Percentiles rank a stretch among this genome's conserved stretches.
Conservation (phyloP, 1,140 invertebrate genomes). For the Lordiphosa collinella region DNA sequence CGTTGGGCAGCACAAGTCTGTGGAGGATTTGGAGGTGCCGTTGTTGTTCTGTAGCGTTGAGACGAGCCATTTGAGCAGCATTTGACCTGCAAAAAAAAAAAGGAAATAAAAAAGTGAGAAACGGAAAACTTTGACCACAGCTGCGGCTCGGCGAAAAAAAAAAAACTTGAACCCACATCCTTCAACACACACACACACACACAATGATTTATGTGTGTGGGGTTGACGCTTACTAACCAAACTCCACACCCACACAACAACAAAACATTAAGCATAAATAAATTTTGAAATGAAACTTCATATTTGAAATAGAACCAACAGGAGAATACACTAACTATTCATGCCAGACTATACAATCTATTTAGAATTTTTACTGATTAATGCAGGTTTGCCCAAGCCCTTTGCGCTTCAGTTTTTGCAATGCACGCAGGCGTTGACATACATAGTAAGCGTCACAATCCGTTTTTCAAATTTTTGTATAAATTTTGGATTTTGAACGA, state of each 20-base stretch:
- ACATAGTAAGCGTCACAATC: too few relatives aligned
- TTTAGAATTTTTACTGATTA: too few relatives aligned
- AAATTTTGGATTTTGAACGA: too few relatives aligned
- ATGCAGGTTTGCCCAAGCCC: too few relatives aligned
- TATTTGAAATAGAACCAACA: too few relatives aligned
- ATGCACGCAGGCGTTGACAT: too few relatives aligned
- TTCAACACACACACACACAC: slow-evolving; percentile 3
- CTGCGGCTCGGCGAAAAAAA: slow-evolving; percentile 14
- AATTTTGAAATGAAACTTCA: slow-evolving; percentile 35
- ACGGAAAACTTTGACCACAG: slow-evolving; percentile 35
- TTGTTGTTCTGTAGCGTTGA: slow-evolving; percentile 86
- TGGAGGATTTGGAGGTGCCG: neutral
- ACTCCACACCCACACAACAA: neutral
- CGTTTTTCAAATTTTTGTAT: too few relatives aligned
- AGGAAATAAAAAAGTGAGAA: neutral
- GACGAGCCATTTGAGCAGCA: slow-evolving; percentile 93
- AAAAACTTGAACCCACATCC: slow-evolving; percentile 13
- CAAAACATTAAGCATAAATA: slow-evolving; percentile 67
- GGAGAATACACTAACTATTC: too few relatives aligned
- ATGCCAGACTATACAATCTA: too few relatives aligned
- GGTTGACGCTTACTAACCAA: slow-evolving; percentile 5
- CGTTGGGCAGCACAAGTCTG: slow-evolving; percentile 23
- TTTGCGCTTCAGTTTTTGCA: too few relatives aligned
- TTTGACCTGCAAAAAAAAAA: slow-evolving; percentile 85
- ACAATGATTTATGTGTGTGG: slow-evolving; percentile 47